Evolutionary conservation across 2,113 vertebrate genomes (phyloP), one percentile per base, ranked within the genome.

Genomic region (Anthoscopus minutus): DNA sequence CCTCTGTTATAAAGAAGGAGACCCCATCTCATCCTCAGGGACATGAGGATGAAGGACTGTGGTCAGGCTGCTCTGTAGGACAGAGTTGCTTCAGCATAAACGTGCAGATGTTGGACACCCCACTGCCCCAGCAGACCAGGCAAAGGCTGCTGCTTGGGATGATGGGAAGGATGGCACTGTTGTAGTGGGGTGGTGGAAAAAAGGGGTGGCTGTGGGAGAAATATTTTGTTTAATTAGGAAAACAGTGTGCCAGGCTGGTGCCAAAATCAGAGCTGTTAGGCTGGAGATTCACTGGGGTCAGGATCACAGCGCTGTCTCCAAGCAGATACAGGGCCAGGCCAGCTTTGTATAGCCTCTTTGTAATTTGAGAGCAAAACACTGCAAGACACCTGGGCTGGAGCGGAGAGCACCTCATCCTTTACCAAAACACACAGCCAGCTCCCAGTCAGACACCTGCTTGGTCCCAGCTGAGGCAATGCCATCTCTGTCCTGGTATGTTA

Each of bases 81-180:
- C 15, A 81, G 38, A 81, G 24, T 25, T 60, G 38, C 20, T 57
- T 67, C 16, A 13, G 53, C 20, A 31, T 44, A 54, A 53, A 47
- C 0, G 0, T 3, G 38, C 13, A 33, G 23, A 38, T 28, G 24
- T 7, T 2, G 7, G 33, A 25, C 47, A 64, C 61, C 15, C 50
- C 54, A 37, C 54, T 14, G 3, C n/a, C 33, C 47, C 45, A 42
- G 35, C 3, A 38, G 12, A 57, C 6, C 0, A 2, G 47, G 57
- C 17, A 51, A 81, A n/a, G 40, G 37, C 22, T 76, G 61, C 44
- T 67, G 56, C 42, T 37, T 31, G n/a, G 31, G 13, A 80, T 33
- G 67, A 22, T 33, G 11, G 33, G 35, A 58, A 15, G 47, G 16
- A 61, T 60, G 27, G 13, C 31, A 16, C 24, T 11, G 18, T 24